Evolutionary conservation across 2,113 vertebrate genomes (phyloP), one percentile per base, ranked within the genome.

Genomic region (Pelobates fuscus): DNA sequence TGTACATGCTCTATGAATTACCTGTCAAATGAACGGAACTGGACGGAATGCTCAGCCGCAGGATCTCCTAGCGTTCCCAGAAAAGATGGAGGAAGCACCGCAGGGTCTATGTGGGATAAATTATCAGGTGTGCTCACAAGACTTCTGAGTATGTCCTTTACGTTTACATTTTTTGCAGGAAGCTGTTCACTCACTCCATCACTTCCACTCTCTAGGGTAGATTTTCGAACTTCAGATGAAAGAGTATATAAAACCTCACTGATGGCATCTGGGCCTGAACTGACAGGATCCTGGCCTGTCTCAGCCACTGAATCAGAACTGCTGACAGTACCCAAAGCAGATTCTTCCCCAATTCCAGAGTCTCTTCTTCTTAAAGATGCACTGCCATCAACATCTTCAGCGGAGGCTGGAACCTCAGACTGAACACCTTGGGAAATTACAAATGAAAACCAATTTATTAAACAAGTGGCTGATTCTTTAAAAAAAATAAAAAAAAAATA

Each of bases 21-120:
- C 97, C 97, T 95, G 88, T 99, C 97, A 86, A 99, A 99, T 15
- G 95, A 98, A 66, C 89, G 89, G 82, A 96, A 96, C 79, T 94
- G 95, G 10, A 91, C 81, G 2, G 92, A 84, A 1, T 90, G 89
- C 2, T 95, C 92, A 52, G 80, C 82, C 82, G 86, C 81, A 2
- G 84, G 78, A 1, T 96, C 93, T 0, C 92, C 88, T 44, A 94
- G 84, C 17, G 85, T 75, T 29, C 95, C 95, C 1, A 98, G 86
- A 79, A 97, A 96, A 4, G 92, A 0, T 1, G 94, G 89, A 0
- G 94, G 93, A 79, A 97, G 86, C 44, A 98, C 86, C 62, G 86
- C 80, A 20, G 95, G 81, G 63, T 98, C 96, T 78, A 89, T 90
- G 5, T 86, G 79, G 69, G 94, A 64, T 41, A 93, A 94, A 64